Evolutionary conservation across 2,888 invertebrate species (phyloP).

Genomic region (Crossocerus cetratus): DNA sequence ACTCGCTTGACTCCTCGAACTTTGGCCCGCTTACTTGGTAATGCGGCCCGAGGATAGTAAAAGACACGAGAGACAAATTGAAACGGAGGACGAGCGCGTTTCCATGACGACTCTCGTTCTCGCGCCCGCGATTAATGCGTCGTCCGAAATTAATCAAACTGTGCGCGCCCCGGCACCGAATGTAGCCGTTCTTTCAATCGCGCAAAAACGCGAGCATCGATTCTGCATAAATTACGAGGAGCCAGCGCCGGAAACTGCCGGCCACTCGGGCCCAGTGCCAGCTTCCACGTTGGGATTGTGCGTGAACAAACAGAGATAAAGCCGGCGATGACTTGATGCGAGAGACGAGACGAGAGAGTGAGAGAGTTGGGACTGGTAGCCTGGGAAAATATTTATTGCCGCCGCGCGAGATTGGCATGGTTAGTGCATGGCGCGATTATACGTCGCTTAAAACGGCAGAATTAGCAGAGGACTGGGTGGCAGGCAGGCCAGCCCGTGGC

Average conservation of each 20-base stretch:
- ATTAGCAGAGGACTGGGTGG: slow-evolving; percentile 23
- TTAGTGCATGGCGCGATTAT: slow-evolving; percentile 33
- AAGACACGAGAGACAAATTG: no score
- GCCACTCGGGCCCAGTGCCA: slow-evolving; percentile 15
- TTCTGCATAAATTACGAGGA: slow-evolving; percentile 19
- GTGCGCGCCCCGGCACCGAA: no score
- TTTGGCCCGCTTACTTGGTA: no score
- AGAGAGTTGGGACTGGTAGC: no score
- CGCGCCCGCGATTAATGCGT: no score
- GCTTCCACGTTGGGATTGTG: slow-evolving; percentile 18
- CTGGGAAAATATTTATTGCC: slow-evolving; percentile 35
- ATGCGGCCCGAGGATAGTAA: no score
- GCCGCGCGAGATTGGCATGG: slow-evolving; percentile 10
- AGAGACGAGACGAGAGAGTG: neutral
- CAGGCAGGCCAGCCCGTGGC: slow-evolving; percentile 19
- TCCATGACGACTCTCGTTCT: no score
- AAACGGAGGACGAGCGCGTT: no score
- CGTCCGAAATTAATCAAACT: no score
- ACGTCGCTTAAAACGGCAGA: slow-evolving; percentile 32
- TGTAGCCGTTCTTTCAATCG: no score
- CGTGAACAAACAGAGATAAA: slow-evolving; percentile 36
- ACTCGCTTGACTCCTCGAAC: no score
- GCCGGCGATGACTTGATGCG: slow-evolving; percentile 13
- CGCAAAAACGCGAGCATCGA: slow-evolving; percentile 9
- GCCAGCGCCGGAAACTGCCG: slow-evolving; percentile 21